Base-by-base conservation (phyloP, 2,113 vertebrate genomes). In the Trematocara variabile region DNA sequence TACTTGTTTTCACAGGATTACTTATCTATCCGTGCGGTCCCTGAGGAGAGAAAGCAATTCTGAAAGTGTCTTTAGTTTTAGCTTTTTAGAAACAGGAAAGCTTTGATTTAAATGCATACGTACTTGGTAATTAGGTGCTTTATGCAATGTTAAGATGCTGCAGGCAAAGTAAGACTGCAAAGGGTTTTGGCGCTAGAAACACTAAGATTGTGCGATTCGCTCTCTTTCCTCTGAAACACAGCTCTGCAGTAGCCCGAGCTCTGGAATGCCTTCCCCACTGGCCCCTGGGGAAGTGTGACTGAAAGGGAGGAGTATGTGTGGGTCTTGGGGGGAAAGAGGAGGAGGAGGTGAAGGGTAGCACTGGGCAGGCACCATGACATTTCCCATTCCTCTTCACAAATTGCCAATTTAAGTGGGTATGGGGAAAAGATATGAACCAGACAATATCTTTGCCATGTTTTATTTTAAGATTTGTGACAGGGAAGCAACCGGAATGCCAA, bases 321-420 rank as follows among this genome's bases (percentile, higher is more conserved):
- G 86, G 77, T 91, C 79, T 89, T 70, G 34, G 82, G 81, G 81
- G 73, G 73, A 65, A 65, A 25, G 58, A 79, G 56, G 28, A 8
- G 52, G 34, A 22, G 39, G 79, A 18, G 63, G 63, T 80, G 70
- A 75, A 16, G 50, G 87, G 83, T 12, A 80, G 84, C 54, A 82
- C 50, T 80, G 82, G 80, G 83, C 83, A 89, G 81, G 34, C 65
- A 89, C 88, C 78, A 89, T 93, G 91, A 95, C 91, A 94, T 94
- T 94, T 95, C 87, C 92, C 91, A 95, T 93, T 94, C 86, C 92
- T 94, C 90, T 93, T 94, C 85, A 95, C 91, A 93, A 94, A 93
- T 85, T 75, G 56, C 41, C 92, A 92, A 91, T 93, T 93, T 86
- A 86, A 91, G 80, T 86, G 86, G 78, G 83, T 91, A 93, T 89